These are phyloP conservation scores for Spea multiplicata DNA, from an alignment of 2,113 vertebrate genomes.

Conservation along the genomic window DNA sequence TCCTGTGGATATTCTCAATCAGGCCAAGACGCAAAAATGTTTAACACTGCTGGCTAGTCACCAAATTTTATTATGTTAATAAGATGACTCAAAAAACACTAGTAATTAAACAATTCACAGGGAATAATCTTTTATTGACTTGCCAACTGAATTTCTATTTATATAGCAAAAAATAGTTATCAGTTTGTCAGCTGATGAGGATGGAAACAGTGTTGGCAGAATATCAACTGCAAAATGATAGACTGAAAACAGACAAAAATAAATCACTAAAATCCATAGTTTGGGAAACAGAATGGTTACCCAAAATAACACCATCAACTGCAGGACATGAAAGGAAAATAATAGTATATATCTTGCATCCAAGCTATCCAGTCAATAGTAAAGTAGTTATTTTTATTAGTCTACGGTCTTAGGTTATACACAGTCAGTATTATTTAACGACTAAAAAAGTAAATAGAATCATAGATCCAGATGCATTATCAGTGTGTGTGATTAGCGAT, in stretches of 20 bases:
- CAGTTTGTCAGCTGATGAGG: background rate
- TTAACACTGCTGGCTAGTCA: no score
- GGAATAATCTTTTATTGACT: background rate
- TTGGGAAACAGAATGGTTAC: background rate
- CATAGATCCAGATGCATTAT: no score
- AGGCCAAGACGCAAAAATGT: no score
- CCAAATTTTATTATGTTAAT: background rate
- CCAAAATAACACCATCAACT: background rate
- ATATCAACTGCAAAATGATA: background rate
- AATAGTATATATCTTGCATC: background rate
- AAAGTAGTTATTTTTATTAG: no score
- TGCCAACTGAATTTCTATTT: background rate
- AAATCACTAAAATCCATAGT: background rate
- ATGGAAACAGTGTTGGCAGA: background rate
- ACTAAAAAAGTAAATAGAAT: no score
- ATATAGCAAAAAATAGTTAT: background rate
- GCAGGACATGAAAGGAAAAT: background rate
- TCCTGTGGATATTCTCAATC: no score
- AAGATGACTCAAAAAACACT: background rate
- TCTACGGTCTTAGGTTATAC: no score
- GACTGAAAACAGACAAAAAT: background rate
- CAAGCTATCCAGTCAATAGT: no score
- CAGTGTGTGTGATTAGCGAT: no score
- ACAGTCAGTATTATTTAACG: no score
- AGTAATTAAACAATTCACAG: background rate